Evolutionary conservation across 2,113 vertebrate species (phyloP).

Genomic region (Coturnix japonica): DNA sequence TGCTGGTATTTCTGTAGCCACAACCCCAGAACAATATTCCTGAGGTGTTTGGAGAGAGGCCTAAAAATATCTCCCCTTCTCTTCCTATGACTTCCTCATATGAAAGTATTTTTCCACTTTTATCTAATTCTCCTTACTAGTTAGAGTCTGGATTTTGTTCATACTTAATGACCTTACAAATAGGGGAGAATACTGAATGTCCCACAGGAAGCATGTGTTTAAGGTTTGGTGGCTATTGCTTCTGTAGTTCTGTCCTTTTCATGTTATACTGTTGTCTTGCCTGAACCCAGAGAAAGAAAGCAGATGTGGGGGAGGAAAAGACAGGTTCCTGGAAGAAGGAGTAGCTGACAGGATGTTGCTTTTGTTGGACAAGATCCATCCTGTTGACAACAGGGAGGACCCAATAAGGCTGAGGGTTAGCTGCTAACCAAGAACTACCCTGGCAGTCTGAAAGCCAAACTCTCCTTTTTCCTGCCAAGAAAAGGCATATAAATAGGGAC

Average conservation of each 20-base stretch:
- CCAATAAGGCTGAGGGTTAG: not conserved
- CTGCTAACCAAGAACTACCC: constrained; percentile 29
- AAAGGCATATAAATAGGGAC: constrained; percentile 38
- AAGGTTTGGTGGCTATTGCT: not conserved
- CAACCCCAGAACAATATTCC: not conserved
- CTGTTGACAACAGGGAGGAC: constrained; percentile 60
- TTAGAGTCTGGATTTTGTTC: not conserved
- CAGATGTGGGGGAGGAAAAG: constrained; percentile 16
- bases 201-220: not conserved
- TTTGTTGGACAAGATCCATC: constrained; percentile 56
- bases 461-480: constrained; percentile 46
- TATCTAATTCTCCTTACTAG: not conserved
- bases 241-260: not conserved
- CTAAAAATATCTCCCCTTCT: not conserved
- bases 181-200: not conserved
- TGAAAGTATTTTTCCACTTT: not conserved
- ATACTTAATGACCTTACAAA: not conserved
- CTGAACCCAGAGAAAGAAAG: constrained; percentile 47
- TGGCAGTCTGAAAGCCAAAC: constrained; percentile 56
- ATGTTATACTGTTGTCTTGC: not conserved
- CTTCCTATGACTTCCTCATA: not conserved
- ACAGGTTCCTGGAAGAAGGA: constrained; percentile 69
- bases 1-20: not conserved
- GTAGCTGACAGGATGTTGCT: constrained; percentile 63
- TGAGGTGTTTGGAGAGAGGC: not conserved